These are phyloP conservation scores for Xestia rhomboidea DNA, from an alignment of 2,888 invertebrate genomes.

Conservation along the genomic window DNA sequence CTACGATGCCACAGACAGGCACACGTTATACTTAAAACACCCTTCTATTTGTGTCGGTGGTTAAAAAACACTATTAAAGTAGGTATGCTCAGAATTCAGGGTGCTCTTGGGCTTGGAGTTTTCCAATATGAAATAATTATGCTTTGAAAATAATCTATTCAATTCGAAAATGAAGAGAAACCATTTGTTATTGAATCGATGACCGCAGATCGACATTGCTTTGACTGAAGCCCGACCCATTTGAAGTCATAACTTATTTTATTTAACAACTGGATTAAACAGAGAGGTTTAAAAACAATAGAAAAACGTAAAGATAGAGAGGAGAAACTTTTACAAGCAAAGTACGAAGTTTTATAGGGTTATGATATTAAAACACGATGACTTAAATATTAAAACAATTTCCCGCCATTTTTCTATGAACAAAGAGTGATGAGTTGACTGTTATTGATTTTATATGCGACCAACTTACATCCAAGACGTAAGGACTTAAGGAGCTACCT, in stretches of 20 bases:
- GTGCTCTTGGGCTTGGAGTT: not conserved
- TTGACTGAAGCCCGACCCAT: not conserved
- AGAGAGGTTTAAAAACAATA: not conserved
- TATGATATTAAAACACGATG: too few relatives aligned
- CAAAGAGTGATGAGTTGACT: not conserved
- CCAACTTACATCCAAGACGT: not conserved
- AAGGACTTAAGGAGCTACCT: not conserved
- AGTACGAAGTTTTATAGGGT: not conserved
- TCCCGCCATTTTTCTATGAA: not conserved
- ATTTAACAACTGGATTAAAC: not conserved
- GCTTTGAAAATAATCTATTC: not conserved
- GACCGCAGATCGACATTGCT: conserved; percentile 2
- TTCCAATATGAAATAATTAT: not conserved
- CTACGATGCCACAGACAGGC: not conserved
- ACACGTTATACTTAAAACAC: not conserved
- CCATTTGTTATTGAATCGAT: not conserved
- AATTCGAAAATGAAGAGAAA: not conserved
- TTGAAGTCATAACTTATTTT: not conserved
- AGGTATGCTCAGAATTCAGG: not conserved
- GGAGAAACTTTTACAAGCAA: not conserved
- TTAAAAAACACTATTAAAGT: not conserved
- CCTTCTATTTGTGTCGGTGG: not conserved
- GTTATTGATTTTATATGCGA: not conserved
- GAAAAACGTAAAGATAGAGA: not conserved
- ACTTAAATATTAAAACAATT: not conserved